A percentile compares a stretch with the other conserved stretches of the same genome.
phyloP scores from a whole-genome alignment of 2,888 invertebrate genomes.

The Tetropium fuscum region DNA sequence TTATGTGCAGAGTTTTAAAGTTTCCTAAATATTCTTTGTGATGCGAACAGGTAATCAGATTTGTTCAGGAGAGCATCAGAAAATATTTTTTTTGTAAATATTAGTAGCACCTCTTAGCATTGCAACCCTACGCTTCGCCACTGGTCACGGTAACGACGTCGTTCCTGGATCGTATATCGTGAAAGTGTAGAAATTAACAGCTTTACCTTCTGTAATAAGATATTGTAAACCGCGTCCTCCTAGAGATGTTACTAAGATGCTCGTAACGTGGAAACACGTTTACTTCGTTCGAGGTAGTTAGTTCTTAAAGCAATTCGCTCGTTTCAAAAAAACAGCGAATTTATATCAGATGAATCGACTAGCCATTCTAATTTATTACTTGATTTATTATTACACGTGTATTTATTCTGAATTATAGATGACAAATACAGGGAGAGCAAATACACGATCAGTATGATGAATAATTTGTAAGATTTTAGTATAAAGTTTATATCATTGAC shows the following conservation, averaged over 20 bases:
- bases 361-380: slow-evolving; percentile 48
- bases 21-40: too few relatives aligned
- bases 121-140: slow-evolving; percentile 20
- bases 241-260: slow-evolving; percentile 51
- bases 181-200: slow-evolving; percentile 59
- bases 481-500: too few relatives aligned
- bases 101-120: too few relatives aligned
- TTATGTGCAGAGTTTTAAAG: too few relatives aligned
- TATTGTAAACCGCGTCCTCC: slow-evolving; percentile 54
- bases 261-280: slow-evolving; percentile 55
- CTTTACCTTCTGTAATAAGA: slow-evolving; percentile 58
- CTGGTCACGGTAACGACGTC: slow-evolving; percentile 12
- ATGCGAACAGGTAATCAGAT: too few relatives aligned
- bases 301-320: slow-evolving; percentile 51
- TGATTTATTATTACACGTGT: slow-evolving; percentile 52
- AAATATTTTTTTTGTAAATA: not conserved
- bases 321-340: slow-evolving; percentile 48
- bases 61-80: too few relatives aligned
- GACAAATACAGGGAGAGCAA: too few relatives aligned
- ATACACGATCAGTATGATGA: too few relatives aligned
- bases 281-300: slow-evolving; percentile 48
- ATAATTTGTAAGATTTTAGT: too few relatives aligned
- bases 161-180: slow-evolving; percentile 47
- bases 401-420: slow-evolving; percentile 44
- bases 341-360: slow-evolving; percentile 46